phyloP scores from a whole-genome alignment of 2,888 invertebrate species.

The Plagiodera versicolora region DNA sequence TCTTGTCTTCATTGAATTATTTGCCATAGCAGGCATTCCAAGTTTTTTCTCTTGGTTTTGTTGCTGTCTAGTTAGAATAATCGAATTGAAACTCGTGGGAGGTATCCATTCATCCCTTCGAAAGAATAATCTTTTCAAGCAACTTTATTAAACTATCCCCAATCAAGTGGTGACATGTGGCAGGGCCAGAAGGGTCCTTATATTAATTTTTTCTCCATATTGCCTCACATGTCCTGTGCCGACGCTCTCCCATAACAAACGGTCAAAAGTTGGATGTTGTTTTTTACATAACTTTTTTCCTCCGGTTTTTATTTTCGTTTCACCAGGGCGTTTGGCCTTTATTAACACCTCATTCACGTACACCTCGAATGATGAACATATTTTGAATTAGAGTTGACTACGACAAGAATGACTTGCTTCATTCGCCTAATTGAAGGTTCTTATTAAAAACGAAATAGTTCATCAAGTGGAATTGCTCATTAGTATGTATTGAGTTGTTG shows the following conservation, averaged over 20 bases:
- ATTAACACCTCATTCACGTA: constrained; percentile 25
- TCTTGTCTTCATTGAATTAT: no score
- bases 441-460: neutral
- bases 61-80: no score
- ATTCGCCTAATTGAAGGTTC: neutral
- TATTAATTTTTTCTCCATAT: constrained; percentile 22
- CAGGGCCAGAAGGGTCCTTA: constrained; percentile 18
- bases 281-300: constrained; percentile 7
- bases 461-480: neutral
- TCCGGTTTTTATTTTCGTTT: constrained; percentile 12
- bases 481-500: neutral
- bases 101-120: neutral
- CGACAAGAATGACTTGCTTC: neutral
- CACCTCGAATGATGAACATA: constrained; percentile 7
- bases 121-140: neutral
- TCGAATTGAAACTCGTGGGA: no score
- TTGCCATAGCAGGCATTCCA: no score
- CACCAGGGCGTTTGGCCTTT: constrained; percentile 15
- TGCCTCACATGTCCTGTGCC: neutral
- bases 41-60: no score
- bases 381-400: neutral
- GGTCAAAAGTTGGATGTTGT: constrained; percentile 18
- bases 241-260: neutral
- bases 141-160: constrained; percentile 10
- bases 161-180: constrained; percentile 21